phyloP scores from a whole-genome alignment of 2,888 invertebrate species.

The Diaprepes abbreviatus region DNA sequence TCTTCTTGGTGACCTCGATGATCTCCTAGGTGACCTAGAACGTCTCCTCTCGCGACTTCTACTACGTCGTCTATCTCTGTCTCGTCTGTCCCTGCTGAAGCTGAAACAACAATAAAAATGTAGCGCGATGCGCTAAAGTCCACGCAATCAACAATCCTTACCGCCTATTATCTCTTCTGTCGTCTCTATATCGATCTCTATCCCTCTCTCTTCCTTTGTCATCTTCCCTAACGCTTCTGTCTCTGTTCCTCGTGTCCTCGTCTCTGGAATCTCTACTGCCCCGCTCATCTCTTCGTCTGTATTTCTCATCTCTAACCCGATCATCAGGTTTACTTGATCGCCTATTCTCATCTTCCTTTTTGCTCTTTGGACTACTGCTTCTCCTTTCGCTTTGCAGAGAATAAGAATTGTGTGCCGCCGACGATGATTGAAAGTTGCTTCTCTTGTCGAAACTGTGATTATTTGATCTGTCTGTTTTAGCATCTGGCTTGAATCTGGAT shows the following conservation, averaged over 20 bases:
- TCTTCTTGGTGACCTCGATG: slow-evolving; percentile 60
- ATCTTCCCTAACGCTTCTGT: slow-evolving; percentile 40
- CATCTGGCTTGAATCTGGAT: slow-evolving; percentile 1
- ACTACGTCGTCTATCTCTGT: slow-evolving; percentile 58
- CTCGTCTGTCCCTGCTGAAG: slow-evolving; percentile 53
- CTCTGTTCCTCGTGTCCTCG: slow-evolving; percentile 53
- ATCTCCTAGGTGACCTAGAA: slow-evolving; percentile 56
- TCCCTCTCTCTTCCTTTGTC: slow-evolving; percentile 61
- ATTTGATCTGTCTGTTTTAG: slow-evolving; percentile 2
- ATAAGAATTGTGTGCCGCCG: slow-evolving; percentile 31
- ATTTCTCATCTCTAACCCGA: slow-evolving; percentile 46
- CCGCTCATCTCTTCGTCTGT: slow-evolving; percentile 32
- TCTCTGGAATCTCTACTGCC: slow-evolving; percentile 42
- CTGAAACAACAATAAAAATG: slow-evolving; percentile 40
- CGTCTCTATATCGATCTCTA: slow-evolving; percentile 56
- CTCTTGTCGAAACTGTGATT: neutral
- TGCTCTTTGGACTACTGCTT: slow-evolving; percentile 43
- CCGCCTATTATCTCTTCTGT: slow-evolving; percentile 49
- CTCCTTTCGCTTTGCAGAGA: slow-evolving; percentile 24
- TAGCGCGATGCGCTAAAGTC: neutral
- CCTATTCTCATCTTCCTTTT: slow-evolving; percentile 33
- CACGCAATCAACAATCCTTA: slow-evolving; percentile 54
- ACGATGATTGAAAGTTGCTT: neutral
- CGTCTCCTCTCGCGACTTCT: slow-evolving; percentile 58
- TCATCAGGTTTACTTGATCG: slow-evolving; percentile 23